Evolutionary conservation across 2,888 invertebrate genomes (phyloP).

Genomic region (Agrochola macilenta): DNA sequence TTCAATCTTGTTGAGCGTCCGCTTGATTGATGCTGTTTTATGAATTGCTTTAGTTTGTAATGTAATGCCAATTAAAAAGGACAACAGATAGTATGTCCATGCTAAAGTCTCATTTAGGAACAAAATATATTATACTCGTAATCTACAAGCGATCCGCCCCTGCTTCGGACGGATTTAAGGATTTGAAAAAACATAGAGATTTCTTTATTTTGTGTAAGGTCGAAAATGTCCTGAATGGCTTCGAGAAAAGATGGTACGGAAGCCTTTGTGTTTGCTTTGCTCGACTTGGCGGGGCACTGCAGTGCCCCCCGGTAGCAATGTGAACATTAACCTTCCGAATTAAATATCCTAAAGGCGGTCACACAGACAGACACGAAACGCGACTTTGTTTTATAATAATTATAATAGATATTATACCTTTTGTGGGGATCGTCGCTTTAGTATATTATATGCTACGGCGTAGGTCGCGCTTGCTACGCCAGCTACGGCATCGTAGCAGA

Average conservation of each 20-base stretch:
- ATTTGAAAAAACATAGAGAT: not conserved
- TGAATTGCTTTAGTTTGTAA: conserved; percentile 33
- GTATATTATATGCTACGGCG: conserved; percentile 27
- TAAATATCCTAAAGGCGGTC: too few species aligned
- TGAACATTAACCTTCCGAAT: too few species aligned
- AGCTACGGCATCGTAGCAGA: conserved; percentile 32
- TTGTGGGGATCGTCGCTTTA: not conserved
- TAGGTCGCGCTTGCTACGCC: conserved; percentile 6
- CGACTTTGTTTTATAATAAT: too few species aligned
- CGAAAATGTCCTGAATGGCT: too few species aligned
- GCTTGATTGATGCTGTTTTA: conserved; percentile 47
- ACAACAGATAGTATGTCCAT: not conserved
- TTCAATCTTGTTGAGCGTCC: conserved; percentile 27
- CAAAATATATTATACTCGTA: not conserved
- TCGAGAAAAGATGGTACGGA: too few species aligned
- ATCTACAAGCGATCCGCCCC: not conserved
- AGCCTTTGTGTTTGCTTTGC: too few species aligned
- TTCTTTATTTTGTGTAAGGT: not conserved
- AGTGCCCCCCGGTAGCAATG: too few species aligned
- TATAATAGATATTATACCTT: not conserved
- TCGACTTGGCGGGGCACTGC: too few species aligned
- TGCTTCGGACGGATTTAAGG: not conserved
- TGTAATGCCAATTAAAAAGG: conserved; percentile 32
- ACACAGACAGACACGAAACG: too few species aligned
- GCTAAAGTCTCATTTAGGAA: too few species aligned